Base-by-base conservation (phyloP, 2,888 invertebrate species). In the Caenorhabditis sp. region DNA sequence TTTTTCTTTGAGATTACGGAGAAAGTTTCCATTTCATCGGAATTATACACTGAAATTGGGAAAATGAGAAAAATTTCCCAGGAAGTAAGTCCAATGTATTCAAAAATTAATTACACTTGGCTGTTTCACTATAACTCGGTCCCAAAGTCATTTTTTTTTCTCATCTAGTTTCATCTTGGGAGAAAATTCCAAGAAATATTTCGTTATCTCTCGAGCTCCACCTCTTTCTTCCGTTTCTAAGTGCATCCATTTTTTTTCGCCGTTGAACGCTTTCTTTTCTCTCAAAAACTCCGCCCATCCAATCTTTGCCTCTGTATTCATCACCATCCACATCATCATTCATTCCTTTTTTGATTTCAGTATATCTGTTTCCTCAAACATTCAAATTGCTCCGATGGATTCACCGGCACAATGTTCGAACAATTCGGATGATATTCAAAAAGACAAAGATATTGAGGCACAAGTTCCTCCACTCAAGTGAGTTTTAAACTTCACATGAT, bases 111-210 rank as follows among this genome's bases (percentile, higher is more conserved):
- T 54, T 26, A 54, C 26, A 23, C 14, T 54, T 54, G 54, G 26
- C 54, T 54, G 20, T 20, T 20, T 52, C 20, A 52, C 20, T 52
- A 52, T 20, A 21, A 20, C 52, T 52, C 20, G 52, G 25, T 57
- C 23, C n/a, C n/a, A n/a, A n/a, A 23, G 20, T 59, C 26, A 62
- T 53, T 50, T 25, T 27, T 62, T 52, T 26, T 59, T 62, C 50
- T 4, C 31, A 31, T 31, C 31, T 10, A 31, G 4, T 31, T 31
- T 10, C 31, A 31, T 31, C 31, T 31, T 10, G 4, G 4, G 5
- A 31, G 5, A 31, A 31, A 31, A 43, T 43, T 36, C 36, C 36
- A 36, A 36, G 43, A 60, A 38, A 36, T n/a, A n/a, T 8, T 43
- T 36, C 12, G 31, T n/a, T 21, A n/a, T 31, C 17, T 31, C 27